Percentiles rank a stretch among this genome's conserved stretches.
These are phyloP conservation scores for Eptesicus fuscus DNA, from an alignment of 2,113 vertebrate species.

Conservation along the genomic window DNA sequence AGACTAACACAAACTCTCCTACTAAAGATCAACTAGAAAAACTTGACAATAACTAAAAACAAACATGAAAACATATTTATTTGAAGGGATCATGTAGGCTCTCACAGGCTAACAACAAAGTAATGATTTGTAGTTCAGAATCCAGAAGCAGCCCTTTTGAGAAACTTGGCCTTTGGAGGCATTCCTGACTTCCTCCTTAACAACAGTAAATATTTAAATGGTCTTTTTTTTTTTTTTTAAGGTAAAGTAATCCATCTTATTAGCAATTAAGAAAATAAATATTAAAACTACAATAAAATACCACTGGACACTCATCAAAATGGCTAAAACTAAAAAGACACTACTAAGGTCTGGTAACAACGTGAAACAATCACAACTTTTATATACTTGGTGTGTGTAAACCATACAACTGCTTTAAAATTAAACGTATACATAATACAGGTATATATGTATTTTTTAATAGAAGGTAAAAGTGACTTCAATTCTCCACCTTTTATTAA, in stretches of 20 bases:
- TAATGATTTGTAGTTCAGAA: not conserved
- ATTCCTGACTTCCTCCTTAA: not conserved
- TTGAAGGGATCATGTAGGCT: not conserved
- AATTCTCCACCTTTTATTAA: not conserved
- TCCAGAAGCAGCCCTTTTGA: not conserved
- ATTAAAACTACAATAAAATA: not conserved
- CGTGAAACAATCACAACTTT: not conserved
- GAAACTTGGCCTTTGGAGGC: not conserved
- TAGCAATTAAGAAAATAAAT: not conserved
- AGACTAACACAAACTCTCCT: not conserved
- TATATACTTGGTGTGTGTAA: not conserved
- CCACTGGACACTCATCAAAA: not conserved
- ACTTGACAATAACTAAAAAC: not conserved
- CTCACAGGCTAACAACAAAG: not conserved
- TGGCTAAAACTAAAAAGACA: not conserved
- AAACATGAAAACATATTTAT: not conserved
- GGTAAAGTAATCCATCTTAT: not conserved
- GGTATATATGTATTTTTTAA: not conserved
- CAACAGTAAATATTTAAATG: not conserved
- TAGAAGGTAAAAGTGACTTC: not conserved
- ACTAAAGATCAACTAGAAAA: not conserved
- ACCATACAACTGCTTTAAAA: conserved; percentile 1
- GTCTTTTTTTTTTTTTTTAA: not conserved
- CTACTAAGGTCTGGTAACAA: not conserved
- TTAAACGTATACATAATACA: not conserved